Conservation (phyloP, 2,888 invertebrate species). For the Thymelicus sylvestris region DNA sequence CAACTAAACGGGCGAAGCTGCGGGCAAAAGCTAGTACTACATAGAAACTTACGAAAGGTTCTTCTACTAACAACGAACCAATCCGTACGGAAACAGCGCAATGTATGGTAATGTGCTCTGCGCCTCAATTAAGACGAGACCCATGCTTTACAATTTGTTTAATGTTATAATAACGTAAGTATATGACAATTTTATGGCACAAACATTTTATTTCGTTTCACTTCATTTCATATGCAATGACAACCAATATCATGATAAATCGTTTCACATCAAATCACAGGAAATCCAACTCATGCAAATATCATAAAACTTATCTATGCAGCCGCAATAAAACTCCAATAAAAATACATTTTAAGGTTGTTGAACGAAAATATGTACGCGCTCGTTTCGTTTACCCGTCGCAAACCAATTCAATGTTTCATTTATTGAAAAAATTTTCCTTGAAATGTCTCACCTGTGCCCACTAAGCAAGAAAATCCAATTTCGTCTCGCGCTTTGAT, state of each 20-base stretch:
- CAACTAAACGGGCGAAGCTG: no score
- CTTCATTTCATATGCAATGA: no score
- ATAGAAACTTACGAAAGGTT: no score
- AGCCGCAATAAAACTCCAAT: slow-evolving; percentile 26
- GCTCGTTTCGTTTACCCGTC: slow-evolving; percentile 47
- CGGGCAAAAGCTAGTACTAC: no score
- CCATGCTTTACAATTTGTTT: no score
- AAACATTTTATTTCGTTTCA: no score
- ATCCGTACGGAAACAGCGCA: no score
- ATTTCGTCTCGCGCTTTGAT: slow-evolving; percentile 55
- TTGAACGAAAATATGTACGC: slow-evolving; percentile 37
- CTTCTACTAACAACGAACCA: no score
- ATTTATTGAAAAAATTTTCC: slow-evolving; percentile 66
- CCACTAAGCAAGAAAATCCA: slow-evolving; percentile 66
- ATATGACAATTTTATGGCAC: no score
- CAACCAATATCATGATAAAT: not conserved
- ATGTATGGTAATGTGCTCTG: no score
- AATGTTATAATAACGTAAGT: no score
- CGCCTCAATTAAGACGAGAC: no score
- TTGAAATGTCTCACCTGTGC: slow-evolving; percentile 69
- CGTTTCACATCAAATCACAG: not conserved
- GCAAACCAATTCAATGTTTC: slow-evolving; percentile 68
- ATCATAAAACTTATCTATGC: slow-evolving; percentile 22
- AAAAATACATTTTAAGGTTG: slow-evolving; percentile 28
- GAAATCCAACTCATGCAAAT: not conserved